Percentiles rank a stretch among this genome's conserved stretches.
These are phyloP conservation scores for Cephus pygmeus DNA, from an alignment of 2,888 invertebrate genomes.

Conservation along the genomic window DNA sequence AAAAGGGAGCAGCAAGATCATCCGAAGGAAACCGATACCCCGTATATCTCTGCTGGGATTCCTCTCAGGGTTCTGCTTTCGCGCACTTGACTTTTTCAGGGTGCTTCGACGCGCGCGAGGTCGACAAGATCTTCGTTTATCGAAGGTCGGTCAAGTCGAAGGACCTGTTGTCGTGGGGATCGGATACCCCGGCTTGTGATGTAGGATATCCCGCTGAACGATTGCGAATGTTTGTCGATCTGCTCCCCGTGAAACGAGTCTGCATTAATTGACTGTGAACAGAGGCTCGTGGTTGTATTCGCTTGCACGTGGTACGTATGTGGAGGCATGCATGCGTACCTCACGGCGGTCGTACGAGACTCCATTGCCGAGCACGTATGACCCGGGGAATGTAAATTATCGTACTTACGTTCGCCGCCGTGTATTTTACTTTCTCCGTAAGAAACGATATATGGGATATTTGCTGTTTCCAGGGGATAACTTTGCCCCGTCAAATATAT, in stretches of 20 bases:
- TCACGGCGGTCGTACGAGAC: neutral
- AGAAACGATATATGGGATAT: neutral
- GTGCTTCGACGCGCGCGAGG: neutral
- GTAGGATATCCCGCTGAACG: neutral
- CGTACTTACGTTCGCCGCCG: neutral
- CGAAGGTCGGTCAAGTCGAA: neutral
- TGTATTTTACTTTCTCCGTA: neutral
- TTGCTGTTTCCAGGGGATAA: neutral
- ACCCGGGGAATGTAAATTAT: conserved; percentile 5
- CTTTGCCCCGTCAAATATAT: neutral
- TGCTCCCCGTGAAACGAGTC: neutral
- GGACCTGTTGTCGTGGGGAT: neutral
- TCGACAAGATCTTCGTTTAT: neutral
- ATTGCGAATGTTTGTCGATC: neutral
- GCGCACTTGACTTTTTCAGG: neutral
- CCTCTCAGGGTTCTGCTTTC: neutral
- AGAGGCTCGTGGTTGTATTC: neutral
- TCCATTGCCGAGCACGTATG: neutral
- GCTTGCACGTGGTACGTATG: neutral
- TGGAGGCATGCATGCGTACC: neutral
- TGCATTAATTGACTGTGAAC: neutral
- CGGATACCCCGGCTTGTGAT: neutral
- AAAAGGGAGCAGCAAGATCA: neutral
- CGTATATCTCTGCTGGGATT: neutral
- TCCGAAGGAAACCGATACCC: neutral